Evolutionary conservation across 2,797 vertebrate species (phyloP).

Genomic region (Graptemys geographica): DNA sequence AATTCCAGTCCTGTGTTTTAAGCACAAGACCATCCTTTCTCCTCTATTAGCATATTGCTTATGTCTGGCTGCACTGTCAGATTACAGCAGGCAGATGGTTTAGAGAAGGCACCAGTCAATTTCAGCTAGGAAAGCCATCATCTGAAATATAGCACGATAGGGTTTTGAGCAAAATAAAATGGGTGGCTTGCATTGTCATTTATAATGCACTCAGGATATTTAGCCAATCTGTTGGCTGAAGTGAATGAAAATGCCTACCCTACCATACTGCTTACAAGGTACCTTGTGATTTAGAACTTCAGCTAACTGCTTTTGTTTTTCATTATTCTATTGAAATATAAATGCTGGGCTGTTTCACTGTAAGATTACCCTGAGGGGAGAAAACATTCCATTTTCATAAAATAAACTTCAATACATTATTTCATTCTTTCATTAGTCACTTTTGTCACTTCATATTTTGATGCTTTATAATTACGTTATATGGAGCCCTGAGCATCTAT

Average conservation of each 20-base stretch:
- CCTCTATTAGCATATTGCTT: background rate
- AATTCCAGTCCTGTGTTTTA: background rate
- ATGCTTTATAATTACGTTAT: background rate
- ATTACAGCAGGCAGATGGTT: background rate
- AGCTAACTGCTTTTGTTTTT: conserved; percentile 56
- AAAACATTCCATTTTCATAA: background rate
- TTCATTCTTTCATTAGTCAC: background rate
- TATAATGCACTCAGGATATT: background rate
- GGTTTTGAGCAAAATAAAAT: conserved; percentile 16
- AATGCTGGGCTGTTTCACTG: background rate
- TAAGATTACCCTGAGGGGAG: background rate
- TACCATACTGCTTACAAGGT: conserved; percentile 35
- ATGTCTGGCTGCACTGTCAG: background rate
- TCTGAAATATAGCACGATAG: background rate
- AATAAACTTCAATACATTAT: background rate
- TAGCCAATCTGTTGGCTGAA: conserved; percentile 37
- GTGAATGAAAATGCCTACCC: conserved; percentile 46
- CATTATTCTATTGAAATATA: background rate
- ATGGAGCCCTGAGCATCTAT: background rate
- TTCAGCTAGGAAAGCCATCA: background rate
- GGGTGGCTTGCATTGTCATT: conserved; percentile 1
- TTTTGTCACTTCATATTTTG: background rate
- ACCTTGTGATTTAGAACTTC: conserved; percentile 56
- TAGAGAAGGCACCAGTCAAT: background rate
- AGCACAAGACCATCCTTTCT: background rate